A percentile compares a stretch with the other conserved stretches of the same genome.
Evolutionary conservation across 2,888 invertebrate species (phyloP).

Genomic region (Abrostola tripartita): DNA sequence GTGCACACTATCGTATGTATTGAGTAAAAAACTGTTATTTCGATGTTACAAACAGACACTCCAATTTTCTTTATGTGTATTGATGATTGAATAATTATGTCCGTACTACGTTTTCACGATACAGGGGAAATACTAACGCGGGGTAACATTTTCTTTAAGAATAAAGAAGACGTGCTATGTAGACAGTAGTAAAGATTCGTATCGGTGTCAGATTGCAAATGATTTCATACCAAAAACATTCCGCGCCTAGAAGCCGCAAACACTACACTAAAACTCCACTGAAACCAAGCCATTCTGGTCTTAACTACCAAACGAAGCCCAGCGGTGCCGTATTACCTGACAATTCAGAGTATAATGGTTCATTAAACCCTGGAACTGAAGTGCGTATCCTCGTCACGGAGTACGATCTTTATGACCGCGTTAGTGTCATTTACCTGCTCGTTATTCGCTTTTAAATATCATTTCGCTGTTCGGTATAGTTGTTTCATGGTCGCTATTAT

Average conservation of each 20-base stretch:
- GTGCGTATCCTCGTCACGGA: constrained; percentile 64
- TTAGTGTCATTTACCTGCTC: constrained; percentile 51
- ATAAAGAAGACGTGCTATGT: no score
- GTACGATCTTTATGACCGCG: constrained; percentile 57
- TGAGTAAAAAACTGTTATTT: no score
- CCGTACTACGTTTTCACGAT: no score
- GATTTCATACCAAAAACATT: not conserved
- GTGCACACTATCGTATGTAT: no score
- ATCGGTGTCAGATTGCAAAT: no score
- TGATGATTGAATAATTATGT: no score
- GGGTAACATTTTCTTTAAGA: no score
- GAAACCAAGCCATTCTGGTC: constrained; percentile 34
- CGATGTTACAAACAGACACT: no score
- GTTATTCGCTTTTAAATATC: constrained; percentile 52
- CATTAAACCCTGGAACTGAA: constrained; percentile 75
- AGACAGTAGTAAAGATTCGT: no score
- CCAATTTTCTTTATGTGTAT: no score
- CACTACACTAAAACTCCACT: constrained; percentile 51
- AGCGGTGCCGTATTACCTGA: constrained; percentile 70
- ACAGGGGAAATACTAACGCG: no score
- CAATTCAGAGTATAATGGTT: constrained; percentile 76
- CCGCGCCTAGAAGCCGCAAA: constrained; percentile 21
- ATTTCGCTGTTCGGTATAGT: constrained; percentile 17
- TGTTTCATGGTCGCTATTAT: constrained; percentile 21
- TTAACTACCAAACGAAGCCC: constrained; percentile 59